Evolutionary conservation across 2,888 invertebrate genomes (phyloP), one percentile per base, ranked within the genome.

Genomic region (Caenorhabditis japonica): DNA sequence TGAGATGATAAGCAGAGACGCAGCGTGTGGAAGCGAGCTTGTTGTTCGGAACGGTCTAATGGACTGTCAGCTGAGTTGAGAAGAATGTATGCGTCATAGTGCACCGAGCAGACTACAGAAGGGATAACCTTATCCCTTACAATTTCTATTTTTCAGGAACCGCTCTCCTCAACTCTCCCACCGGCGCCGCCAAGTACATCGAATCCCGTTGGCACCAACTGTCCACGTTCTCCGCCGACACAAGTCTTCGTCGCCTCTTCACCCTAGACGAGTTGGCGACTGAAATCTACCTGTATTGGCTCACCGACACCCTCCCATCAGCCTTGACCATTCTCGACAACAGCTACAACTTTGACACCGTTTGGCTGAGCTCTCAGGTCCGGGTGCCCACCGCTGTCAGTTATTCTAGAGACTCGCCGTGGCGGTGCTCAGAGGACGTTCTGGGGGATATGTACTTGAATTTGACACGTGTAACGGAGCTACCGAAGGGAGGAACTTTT

Each of bases 251-350:
- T 17, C 39, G 64, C 17, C 64, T 75, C 7, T 76, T 76, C 46
- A 83, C 83, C 12, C 64, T 80, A 0, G 83, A 83, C 38, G 83
- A 83, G 46, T 52, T 83, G 7, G 64, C 79, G 7, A 83, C 83
- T 4, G 74, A 76, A 51, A 77, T 80, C 47, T 72, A 79, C 43
- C 64, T 83, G 17, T 77, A 82, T 43, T 82, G 81, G 78, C 58
- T 82, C 8, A 81, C 81, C 7, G 74, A 74, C 30, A 70, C 69
- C 10, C 46, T 76, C 7, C 75, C 70, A 4, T 61, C 66, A 12
- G 75, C 75, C 13, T 30, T 75, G 0, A 47, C 43, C 7, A 49
- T 77, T 19, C 47, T 73, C 13, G 73, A 66, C 21, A 73, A 60
- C 41, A 71, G 68, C 25, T 69, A 68, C 33, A 69, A 61, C 12